These are phyloP conservation scores for Equus przewalskii DNA, from an alignment of 2,113 vertebrate genomes.

Conservation along the genomic window DNA sequence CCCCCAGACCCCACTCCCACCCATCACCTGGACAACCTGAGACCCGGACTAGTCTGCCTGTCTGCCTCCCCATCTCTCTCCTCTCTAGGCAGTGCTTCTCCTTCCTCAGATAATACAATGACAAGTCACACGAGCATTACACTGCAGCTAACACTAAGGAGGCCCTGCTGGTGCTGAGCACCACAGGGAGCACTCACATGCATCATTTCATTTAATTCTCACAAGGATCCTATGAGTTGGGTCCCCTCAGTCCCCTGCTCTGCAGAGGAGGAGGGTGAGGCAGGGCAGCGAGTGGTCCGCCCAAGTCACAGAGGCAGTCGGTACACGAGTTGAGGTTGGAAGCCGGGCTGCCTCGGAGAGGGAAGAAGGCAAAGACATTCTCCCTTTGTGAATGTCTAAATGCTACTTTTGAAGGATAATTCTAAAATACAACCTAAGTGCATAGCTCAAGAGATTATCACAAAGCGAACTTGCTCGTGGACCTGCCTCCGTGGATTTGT, in stretches of 20 bases:
- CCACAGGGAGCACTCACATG: not conserved
- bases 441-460: not conserved
- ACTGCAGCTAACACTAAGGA: not conserved
- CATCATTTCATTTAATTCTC: not conserved
- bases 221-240: not conserved
- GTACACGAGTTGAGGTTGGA: not conserved
- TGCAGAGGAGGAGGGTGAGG: not conserved
- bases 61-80: not conserved
- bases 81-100: not conserved
- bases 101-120: not conserved
- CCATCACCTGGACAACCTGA: not conserved
- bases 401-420: not conserved
- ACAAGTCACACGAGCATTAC: accelerated
- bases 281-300: not conserved
- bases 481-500: not conserved
- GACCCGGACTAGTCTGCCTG: not conserved
- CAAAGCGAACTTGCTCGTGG: accelerated
- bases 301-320: not conserved
- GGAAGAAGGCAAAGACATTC: not conserved
- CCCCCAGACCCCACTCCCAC: not conserved
- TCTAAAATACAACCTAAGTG: not conserved
- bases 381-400: not conserved
- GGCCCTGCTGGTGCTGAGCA: not conserved
- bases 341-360: not conserved
- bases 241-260: not conserved